A percentile compares a stretch with the other conserved stretches of the same genome.
Conservation (phyloP, 1,140 invertebrate genomes). For the Eumaeus atala region DNA sequence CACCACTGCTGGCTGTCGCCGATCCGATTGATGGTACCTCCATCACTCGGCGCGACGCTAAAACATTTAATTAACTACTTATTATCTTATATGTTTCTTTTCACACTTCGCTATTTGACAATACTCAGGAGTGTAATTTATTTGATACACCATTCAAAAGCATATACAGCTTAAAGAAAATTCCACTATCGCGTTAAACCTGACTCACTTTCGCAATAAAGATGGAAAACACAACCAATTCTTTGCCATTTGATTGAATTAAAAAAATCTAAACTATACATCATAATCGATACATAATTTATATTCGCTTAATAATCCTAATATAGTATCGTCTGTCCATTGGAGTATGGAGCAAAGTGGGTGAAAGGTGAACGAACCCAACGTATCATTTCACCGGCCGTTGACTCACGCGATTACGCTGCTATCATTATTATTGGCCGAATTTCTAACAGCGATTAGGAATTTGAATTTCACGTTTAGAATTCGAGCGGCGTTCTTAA, state of each 20-base stretch:
- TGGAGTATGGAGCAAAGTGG: constrained; percentile 57
- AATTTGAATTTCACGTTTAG: constrained; percentile 36
- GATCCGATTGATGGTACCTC: too few relatives aligned
- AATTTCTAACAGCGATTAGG: constrained; percentile 51
- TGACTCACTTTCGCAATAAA: too few relatives aligned
- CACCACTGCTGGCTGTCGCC: too few relatives aligned
- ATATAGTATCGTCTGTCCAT: constrained; percentile 35
- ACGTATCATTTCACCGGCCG: constrained; percentile 60
- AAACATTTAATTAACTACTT: too few relatives aligned
- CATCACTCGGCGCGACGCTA: too few relatives aligned
- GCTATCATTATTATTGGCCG: constrained; percentile 60
- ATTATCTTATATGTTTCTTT: too few relatives aligned
- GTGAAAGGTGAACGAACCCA: constrained; percentile 62
- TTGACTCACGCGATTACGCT: constrained; percentile 59
- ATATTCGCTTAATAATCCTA: constrained; percentile 27
- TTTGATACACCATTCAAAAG: too few relatives aligned
- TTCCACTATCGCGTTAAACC: too few relatives aligned
- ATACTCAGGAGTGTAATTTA: too few relatives aligned
- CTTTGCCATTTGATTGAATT: neutral
- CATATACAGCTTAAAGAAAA: too few relatives aligned
- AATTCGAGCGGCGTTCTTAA: constrained; percentile 31
- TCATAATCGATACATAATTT: constrained; percentile 17
- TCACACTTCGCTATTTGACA: too few relatives aligned
- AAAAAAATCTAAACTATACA: too few relatives aligned
- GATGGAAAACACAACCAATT: neutral